Base-by-base conservation (phyloP, 2,113 vertebrate genomes). In the Lichenostomus cassidix region DNA sequence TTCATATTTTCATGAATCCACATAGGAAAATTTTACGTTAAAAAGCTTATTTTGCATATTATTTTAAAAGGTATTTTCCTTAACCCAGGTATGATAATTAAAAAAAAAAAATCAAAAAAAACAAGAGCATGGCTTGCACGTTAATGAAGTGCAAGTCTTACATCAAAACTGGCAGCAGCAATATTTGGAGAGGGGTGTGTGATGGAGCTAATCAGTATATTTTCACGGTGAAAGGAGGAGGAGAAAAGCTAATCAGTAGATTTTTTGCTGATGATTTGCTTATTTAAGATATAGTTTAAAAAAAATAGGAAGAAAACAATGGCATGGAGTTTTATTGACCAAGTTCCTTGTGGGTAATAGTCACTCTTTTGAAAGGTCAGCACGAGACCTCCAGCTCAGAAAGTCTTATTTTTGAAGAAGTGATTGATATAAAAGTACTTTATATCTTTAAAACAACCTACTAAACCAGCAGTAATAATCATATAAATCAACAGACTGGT, bases 211-310 rank as follows among this genome's bases (percentile, higher is more conserved):
- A 93, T 90, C 85, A 93, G 80, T 62, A 6, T 71, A 89, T 97
- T 96, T 94, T 93, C 86, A 89, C 4, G 6, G 69, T 60, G 33
- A 39, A 91, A 39, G 60, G 33, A 90, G 90, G 46, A 95, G 63
- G 73, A 92, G 68, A 94, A 44, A 60, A 95, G 35, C 68, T 96
- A 94, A 93, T 96, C 91, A 96, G 94, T 59, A 87, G 80, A 74
- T 83, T 70, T 90, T 92, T 59, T 85, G 28, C 68, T 92, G n/a
- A 44, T 84, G 68, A 77, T 87, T 53, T 83, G 8, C 67, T 89
- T 89, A 86, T 75, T 88, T 94, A 83, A 90, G 58, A 37, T 71
- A 78, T 37, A 74, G 64, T 29, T 47, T 11, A 4, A 39, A 46
- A 13, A 8, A 59, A 27, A 23, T 18, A 2, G 18, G 2, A 13